These are phyloP conservation scores for Calliphora vomitoria DNA, from an alignment of 2,888 invertebrate genomes.

Conservation along the genomic window DNA sequence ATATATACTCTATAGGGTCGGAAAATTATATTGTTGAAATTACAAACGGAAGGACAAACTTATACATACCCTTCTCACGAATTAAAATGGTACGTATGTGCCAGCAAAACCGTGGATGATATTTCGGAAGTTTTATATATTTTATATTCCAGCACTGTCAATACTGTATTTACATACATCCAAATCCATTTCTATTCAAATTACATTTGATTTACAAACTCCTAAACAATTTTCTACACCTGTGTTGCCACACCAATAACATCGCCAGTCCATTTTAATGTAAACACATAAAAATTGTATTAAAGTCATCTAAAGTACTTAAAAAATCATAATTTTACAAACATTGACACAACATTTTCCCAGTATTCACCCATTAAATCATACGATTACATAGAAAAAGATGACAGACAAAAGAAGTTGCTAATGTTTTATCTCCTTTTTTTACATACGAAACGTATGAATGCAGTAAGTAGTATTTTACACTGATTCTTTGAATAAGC, in stretches of 20 bases:
- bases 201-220: constrained; percentile 4
- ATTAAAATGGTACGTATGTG: no score
- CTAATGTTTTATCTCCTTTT: constrained; percentile 55
- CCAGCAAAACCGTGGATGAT: no score
- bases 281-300: constrained; percentile 18
- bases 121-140: no score
- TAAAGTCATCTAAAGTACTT: constrained; percentile 1
- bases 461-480: not conserved
- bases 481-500: not conserved
- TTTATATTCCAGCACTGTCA: no score
- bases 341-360: constrained; percentile 55
- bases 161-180: no score
- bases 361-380: constrained; percentile 71
- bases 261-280: constrained; percentile 14
- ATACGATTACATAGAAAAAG: constrained; percentile 33
- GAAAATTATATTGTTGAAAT: no score
- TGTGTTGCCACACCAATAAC: not conserved
- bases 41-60: no score
- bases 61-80: no score
- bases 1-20: no score
- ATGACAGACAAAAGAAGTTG: constrained; percentile 60
- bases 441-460: not conserved
- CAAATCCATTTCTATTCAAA: no score
- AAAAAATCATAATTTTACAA: constrained; percentile 18
- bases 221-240: constrained; percentile 25